Evolutionary conservation across 2,888 invertebrate species (phyloP).

Genomic region (Tyria jacobaeae): DNA sequence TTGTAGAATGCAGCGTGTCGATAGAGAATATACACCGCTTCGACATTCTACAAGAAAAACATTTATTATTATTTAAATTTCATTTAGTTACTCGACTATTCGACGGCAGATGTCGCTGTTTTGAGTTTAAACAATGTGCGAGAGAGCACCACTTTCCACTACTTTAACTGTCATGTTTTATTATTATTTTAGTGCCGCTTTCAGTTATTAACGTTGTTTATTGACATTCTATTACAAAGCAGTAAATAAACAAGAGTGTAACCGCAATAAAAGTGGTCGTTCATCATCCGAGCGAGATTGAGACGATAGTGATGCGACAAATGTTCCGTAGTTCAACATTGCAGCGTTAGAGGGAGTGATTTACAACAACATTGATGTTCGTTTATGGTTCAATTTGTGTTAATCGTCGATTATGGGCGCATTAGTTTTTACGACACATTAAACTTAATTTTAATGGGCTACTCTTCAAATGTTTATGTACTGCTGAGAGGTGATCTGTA

Average conservation of each 20-base stretch:
- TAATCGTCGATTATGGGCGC: conserved; percentile 73
- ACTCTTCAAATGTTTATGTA: conserved; percentile 75
- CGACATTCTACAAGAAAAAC: conserved; percentile 20
- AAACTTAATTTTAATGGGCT: conserved; percentile 74
- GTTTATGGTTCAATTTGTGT: conserved; percentile 74
- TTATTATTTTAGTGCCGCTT: conserved; percentile 71
- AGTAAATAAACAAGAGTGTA: conserved; percentile 77
- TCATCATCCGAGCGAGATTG: conserved; percentile 75
- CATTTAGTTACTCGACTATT: conserved; percentile 59
- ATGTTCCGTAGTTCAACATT: conserved; percentile 67
- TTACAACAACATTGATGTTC: conserved; percentile 71
- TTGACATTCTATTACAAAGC: conserved; percentile 77
- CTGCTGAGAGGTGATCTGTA: conserved; percentile 61
- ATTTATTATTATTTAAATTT: conserved; percentile 30
- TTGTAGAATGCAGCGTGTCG: conserved; percentile 15
- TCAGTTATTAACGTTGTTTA: conserved; percentile 74
- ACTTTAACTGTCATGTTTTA: conserved; percentile 66
- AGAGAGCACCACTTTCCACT: conserved; percentile 58
- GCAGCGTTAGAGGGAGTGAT: conserved; percentile 77
- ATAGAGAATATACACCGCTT: conserved; percentile 18
- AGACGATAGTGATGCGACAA: conserved; percentile 73
- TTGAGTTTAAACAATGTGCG: conserved; percentile 49
- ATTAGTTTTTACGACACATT: conserved; percentile 76
- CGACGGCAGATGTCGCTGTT: conserved; percentile 72
- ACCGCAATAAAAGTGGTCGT: conserved; percentile 77